phyloP scores from a whole-genome alignment of 2,888 invertebrate species.

The Camptogramma bilineatum region DNA sequence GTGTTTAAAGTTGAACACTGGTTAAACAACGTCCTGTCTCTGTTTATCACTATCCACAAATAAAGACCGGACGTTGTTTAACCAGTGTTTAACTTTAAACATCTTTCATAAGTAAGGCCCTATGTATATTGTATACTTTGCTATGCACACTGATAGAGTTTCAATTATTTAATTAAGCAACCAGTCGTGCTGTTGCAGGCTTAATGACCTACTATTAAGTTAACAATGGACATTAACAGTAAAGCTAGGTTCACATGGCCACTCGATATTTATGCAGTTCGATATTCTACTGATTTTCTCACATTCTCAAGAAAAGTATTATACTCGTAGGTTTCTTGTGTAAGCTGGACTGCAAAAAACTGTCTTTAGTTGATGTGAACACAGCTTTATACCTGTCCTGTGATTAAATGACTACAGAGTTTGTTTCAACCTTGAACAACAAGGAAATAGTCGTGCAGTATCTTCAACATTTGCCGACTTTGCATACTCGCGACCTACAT shows the following conservation, averaged over 20 bases:
- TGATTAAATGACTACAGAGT: not conserved
- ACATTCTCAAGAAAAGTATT: no score
- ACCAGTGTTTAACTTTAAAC: no score
- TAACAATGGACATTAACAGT: slow-evolving; percentile 5
- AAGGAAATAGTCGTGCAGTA: not conserved
- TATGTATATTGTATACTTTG: not conserved
- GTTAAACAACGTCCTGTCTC: no score
- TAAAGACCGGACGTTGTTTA: no score
- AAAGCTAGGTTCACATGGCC: slow-evolving; percentile 1
- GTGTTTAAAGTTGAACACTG: no score
- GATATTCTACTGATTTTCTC: not conserved
- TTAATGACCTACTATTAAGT: slow-evolving; percentile 6
- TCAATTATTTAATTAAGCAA: not conserved
- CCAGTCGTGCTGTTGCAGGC: not conserved
- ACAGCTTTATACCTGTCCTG: not conserved
- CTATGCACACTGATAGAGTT: not conserved
- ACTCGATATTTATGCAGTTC: not conserved
- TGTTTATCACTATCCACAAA: no score
- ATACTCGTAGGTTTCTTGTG: no score
- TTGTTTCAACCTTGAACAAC: not conserved
- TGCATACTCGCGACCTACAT: not conserved
- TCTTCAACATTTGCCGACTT: not conserved
- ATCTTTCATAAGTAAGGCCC: no score
- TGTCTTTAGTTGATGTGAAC: not conserved
- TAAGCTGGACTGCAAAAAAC: no score